phyloP scores from a whole-genome alignment of 2,888 invertebrate genomes.

The Liopterus haemorrhoidalis region DNA sequence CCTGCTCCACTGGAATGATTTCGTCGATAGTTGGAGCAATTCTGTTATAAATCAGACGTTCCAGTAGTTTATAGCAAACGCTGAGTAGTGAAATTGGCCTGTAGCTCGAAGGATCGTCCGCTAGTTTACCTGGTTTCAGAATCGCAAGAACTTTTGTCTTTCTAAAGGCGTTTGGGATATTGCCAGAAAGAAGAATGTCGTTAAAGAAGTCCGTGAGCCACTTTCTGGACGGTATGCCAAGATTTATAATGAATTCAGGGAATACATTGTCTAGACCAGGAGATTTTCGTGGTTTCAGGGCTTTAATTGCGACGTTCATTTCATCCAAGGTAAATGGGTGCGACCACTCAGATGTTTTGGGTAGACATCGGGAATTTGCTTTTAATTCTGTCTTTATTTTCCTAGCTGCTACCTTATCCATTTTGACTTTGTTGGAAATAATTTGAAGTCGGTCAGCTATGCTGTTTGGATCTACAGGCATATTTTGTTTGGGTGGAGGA shows the following conservation, averaged over 20 bases:
- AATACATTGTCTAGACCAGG: too few relatives aligned
- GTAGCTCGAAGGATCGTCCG: not conserved
- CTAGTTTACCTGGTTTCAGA: conserved; percentile 1
- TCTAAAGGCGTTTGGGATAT: conserved; percentile 2
- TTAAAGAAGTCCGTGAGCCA: too few relatives aligned
- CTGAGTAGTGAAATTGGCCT: conserved; percentile 11
- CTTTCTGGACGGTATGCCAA: too few relatives aligned
- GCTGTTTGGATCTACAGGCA: not conserved
- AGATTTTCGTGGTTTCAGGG: not conserved
- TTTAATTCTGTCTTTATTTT: too few relatives aligned
- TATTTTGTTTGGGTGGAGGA: not conserved
- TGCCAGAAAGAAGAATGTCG: too few relatives aligned
- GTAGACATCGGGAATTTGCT: too few relatives aligned
- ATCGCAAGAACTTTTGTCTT: conserved; percentile 1
- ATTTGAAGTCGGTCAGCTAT: not conserved
- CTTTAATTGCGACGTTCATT: not conserved
- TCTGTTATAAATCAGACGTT: not conserved
- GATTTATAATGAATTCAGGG: too few relatives aligned
- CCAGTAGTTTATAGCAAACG: conserved; percentile 7
- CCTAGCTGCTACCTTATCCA: not conserved
- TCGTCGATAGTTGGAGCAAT: not conserved
- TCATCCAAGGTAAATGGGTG: not conserved
- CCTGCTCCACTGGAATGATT: conserved; percentile 16
- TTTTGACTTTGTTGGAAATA: not conserved
- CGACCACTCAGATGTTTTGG: too few relatives aligned